Conservation (phyloP, 1,140 invertebrate species). For the Drosophila quadrilineata region DNA sequence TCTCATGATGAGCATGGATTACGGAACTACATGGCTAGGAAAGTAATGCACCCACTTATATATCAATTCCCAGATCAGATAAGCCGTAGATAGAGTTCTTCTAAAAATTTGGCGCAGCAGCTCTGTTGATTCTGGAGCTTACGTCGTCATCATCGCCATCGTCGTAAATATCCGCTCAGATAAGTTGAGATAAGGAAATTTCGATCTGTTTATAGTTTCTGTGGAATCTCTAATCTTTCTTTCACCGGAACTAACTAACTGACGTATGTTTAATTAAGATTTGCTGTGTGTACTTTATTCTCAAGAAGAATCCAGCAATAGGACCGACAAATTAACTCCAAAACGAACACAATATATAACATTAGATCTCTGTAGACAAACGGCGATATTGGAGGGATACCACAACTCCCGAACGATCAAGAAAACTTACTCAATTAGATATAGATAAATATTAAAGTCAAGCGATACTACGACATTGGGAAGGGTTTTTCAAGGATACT, state of each 20-base stretch:
- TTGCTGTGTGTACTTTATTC: conserved; percentile 66
- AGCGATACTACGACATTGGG: conserved; percentile 1
- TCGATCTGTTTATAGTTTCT: conserved; percentile 73
- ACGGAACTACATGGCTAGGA: background rate
- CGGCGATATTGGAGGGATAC: conserved; percentile 14
- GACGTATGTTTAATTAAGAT: conserved; percentile 24
- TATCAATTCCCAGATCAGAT: conserved; percentile 24
- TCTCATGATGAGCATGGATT: conserved; percentile 7
- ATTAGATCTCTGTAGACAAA: conserved; percentile 16
- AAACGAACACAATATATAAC: conserved; percentile 57
- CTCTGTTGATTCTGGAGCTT: conserved; percentile 36
- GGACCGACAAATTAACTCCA: conserved; percentile 53
- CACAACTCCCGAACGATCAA: conserved; percentile 38
- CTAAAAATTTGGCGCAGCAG: conserved; percentile 53
- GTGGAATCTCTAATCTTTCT: background rate
- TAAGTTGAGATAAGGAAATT: conserved; percentile 39
- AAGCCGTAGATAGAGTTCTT: conserved; percentile 11
- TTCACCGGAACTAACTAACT: conserved; percentile 32
- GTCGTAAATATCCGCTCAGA: conserved; percentile 6
- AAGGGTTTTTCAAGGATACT: background rate
- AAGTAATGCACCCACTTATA: conserved; percentile 10
- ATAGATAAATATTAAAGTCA: conserved; percentile 17
- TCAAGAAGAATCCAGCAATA: conserved; percentile 62
- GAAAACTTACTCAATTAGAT: conserved; percentile 15
- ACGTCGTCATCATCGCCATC: conserved; percentile 19